These are phyloP conservation scores for Zhengitettix transpicula DNA, from an alignment of 2,888 invertebrate species.

Conservation along the genomic window DNA sequence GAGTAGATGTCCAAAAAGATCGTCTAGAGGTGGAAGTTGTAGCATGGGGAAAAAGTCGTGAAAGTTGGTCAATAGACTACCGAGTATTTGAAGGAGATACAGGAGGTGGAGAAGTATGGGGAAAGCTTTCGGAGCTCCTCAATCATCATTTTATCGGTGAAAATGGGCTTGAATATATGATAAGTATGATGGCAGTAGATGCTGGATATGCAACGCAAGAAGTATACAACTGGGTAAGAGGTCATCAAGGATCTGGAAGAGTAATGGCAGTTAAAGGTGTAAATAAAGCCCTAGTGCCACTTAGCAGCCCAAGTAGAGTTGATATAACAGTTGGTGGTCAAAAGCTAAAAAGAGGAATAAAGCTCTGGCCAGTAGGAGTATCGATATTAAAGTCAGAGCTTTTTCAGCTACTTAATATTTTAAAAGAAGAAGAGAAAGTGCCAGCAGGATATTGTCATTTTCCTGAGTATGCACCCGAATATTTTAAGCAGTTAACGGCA, in stretches of 20 bases:
- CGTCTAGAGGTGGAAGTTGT: not conserved
- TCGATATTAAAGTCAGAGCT: too few species aligned
- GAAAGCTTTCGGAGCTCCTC: not conserved
- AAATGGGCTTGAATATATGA: not conserved
- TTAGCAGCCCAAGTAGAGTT: not conserved
- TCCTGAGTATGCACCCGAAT: too few species aligned
- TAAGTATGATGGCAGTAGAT: not conserved
- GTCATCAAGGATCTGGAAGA: not conserved
- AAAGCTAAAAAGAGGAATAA: not conserved
- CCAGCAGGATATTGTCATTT: too few species aligned
- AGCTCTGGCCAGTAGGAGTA: not conserved
- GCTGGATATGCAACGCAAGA: not conserved
- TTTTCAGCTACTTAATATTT: too few species aligned
- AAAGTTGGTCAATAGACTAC: not conserved
- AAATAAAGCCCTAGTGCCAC: not conserved
- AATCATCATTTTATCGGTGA: not conserved
- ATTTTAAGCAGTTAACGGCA: too few species aligned
- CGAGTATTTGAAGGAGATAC: not conserved
- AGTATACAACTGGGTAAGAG: not conserved
- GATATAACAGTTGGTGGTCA: not conserved
- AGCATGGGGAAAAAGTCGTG: not conserved
- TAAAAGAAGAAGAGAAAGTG: too few species aligned
- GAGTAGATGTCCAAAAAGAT: not conserved
- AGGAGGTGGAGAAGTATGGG: not conserved
- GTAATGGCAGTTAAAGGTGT: not conserved